phyloP scores from a whole-genome alignment of 2,797 vertebrate genomes.

The Ctenosaura bakeri region DNA sequence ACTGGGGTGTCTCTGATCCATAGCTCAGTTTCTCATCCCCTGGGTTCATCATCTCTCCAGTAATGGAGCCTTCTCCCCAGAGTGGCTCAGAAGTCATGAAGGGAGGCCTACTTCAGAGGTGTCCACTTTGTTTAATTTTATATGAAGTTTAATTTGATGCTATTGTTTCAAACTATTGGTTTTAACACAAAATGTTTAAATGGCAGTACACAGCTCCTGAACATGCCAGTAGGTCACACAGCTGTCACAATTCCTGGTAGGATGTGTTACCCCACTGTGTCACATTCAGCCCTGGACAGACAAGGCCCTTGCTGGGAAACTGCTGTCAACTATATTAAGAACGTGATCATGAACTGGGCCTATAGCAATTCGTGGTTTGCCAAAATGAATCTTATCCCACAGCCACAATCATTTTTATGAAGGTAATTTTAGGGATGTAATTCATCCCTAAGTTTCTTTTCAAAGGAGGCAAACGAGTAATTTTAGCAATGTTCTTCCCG shows the following conservation, averaged over 20 bases:
- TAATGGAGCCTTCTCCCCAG: neutral
- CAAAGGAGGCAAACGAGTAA: no score
- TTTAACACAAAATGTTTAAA: neutral
- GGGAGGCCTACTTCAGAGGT: neutral
- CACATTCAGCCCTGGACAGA: neutral
- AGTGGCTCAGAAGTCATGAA: neutral
- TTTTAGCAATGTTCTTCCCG: no score
- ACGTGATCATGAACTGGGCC: neutral
- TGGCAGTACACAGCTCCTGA: no score
- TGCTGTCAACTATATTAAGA: neutral
- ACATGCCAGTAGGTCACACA: neutral
- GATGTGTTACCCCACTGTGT: neutral
- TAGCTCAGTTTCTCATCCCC: neutral
- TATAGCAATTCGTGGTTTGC: neutral
- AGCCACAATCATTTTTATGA: neutral
- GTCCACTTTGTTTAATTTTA: neutral
- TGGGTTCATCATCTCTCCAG: neutral
- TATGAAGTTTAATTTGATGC: neutral
- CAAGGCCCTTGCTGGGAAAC: neutral
- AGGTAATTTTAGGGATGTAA: no score
- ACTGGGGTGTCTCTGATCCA: neutral
- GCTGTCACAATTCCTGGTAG: neutral
- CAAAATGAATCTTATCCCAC: neutral
- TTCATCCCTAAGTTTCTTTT: no score
- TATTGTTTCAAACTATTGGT: neutral